phyloP scores from a whole-genome alignment of 2,888 invertebrate species.

The Ganaspis brasiliensis region DNA sequence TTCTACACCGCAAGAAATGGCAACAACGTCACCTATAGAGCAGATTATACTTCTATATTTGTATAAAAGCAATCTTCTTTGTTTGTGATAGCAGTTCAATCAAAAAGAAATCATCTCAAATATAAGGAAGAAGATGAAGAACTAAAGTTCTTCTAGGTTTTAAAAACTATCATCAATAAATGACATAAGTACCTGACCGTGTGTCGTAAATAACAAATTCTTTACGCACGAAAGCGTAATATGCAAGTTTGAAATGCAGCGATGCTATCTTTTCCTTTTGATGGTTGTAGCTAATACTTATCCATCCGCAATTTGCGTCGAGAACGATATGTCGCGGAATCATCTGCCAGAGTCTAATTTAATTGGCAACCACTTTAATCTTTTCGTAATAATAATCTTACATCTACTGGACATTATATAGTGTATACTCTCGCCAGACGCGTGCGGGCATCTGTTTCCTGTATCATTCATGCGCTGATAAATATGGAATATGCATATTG shows the following conservation, averaged over 20 bases:
- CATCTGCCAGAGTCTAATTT: constrained; percentile 14
- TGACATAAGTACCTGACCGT: neutral
- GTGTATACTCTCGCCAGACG: neutral
- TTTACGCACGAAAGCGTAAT: constrained; percentile 12
- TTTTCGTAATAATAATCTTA: constrained; percentile 22
- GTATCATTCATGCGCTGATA: constrained; percentile 8
- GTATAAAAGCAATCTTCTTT: no score
- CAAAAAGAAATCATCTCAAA: no score
- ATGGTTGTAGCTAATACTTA: neutral
- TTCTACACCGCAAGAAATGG: no score
- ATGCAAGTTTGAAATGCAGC: neutral
- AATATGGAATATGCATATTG: constrained; percentile 24
- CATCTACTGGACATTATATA: constrained; percentile 2
- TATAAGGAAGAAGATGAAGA: neutral
- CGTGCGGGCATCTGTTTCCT: constrained; percentile 33
- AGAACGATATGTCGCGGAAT: constrained; percentile 9
- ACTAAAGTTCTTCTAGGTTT: neutral
- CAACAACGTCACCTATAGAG: no score
- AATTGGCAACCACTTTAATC: neutral
- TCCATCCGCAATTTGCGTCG: neutral
- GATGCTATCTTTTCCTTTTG: neutral
- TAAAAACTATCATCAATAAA: neutral
- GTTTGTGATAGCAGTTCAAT: no score
- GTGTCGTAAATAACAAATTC: neutral
- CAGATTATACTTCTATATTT: no score